Percentiles rank a stretch among this genome's conserved stretches.
These are phyloP conservation scores for Todus mexicanus DNA, from an alignment of 2,797 vertebrate species.

Conservation along the genomic window DNA sequence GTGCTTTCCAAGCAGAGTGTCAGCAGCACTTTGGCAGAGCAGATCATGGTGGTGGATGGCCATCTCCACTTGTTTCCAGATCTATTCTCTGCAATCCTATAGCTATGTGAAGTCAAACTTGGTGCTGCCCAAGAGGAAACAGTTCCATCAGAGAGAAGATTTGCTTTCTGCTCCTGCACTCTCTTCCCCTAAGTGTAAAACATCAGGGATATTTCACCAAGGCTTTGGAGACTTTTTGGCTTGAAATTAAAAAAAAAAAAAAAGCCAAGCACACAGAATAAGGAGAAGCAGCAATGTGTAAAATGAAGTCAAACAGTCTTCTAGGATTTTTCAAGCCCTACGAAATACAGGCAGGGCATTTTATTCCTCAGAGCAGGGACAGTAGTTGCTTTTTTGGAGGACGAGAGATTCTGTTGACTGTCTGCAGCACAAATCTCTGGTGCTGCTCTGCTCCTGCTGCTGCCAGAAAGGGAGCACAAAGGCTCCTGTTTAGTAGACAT, in stretches of 20 bases:
- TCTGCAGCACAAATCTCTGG: neutral
- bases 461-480: neutral
- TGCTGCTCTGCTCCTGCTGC: neutral
- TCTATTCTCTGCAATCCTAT: neutral
- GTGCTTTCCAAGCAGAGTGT: neutral
- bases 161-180: fast-evolving
- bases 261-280: neutral
- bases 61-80: neutral
- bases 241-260: neutral
- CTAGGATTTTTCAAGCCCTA: neutral
- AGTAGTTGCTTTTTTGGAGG: neutral
- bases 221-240: neutral
- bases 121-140: neutral
- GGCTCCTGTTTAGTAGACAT: neutral
- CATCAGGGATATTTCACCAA: neutral
- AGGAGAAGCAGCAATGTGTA: neutral
- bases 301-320: neutral
- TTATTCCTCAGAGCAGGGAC: neutral
- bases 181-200: neutral
- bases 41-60: neutral
- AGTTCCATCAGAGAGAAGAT: neutral
- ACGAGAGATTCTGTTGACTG: neutral
- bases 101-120: neutral
- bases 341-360: neutral
- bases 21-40: neutral